Conservation (phyloP, 2,113 vertebrate species). For the Synodontis membranacea region DNA sequence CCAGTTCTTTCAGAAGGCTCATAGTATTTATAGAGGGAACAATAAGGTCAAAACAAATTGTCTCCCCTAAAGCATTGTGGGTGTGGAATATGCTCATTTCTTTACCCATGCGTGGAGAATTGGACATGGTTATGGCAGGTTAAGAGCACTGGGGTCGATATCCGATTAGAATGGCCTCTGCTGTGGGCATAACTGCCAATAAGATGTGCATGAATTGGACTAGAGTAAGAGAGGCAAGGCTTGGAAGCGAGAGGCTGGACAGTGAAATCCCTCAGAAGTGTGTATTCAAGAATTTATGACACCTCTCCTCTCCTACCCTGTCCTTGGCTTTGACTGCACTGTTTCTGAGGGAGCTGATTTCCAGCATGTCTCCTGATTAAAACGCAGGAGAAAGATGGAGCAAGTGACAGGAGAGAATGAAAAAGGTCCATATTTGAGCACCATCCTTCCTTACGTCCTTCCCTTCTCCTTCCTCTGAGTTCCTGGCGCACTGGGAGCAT, state of each 20-base stretch:
- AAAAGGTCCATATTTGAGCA: constrained; percentile 25
- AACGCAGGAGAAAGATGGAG: constrained; percentile 34
- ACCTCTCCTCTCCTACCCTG: constrained; percentile 35
- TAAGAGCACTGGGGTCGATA: constrained; percentile 33
- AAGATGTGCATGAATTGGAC: constrained; percentile 38
- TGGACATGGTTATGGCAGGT: constrained; percentile 49
- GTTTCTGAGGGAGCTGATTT: constrained; percentile 42
- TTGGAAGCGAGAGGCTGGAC: constrained; percentile 12
- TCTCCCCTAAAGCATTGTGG: constrained; percentile 22
- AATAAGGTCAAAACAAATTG: constrained; percentile 29
- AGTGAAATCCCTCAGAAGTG: constrained; percentile 42
- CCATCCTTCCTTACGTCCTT: constrained; percentile 34
- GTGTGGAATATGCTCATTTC: constrained; percentile 22
- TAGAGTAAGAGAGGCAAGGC: not conserved
- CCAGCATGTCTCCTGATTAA: constrained; percentile 49
- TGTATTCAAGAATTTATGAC: constrained; percentile 54
- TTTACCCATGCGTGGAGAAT: constrained; percentile 43
- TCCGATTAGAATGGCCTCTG: constrained; percentile 43
- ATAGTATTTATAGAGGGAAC: constrained; percentile 33
- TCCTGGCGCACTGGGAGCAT: constrained; percentile 18
- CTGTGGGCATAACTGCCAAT: constrained; percentile 28
- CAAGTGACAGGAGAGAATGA: constrained; percentile 41
- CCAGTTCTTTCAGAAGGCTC: constrained; percentile 32
- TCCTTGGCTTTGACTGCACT: constrained; percentile 52
- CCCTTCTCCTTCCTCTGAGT: constrained; percentile 17